Base-by-base conservation (phyloP, 1,140 invertebrate genomes). In the Homarus americanus region DNA sequence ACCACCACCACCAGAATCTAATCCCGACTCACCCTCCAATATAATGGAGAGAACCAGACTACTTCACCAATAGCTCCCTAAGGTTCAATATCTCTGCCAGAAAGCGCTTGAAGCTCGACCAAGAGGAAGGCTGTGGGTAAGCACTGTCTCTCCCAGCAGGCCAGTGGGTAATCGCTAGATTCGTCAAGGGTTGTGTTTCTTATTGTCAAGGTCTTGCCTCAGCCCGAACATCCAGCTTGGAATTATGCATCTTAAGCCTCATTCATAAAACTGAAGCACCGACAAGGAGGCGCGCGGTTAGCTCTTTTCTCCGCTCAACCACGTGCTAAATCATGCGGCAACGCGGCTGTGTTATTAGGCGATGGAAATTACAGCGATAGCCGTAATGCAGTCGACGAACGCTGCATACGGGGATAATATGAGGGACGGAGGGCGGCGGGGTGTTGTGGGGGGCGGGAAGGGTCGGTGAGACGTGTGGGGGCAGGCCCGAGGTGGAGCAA, bases 201-300 rank as follows among this genome's bases (percentile, higher is more conserved):
- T 72, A 88, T 88, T 88, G 86, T 88, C 53, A 49, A 36, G 53
- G 86, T 44, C 86, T 80, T 5, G 76, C 86, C 85, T 44, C 9
- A 12, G 10, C 82, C 63, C 82, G 82, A 72, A n/a, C 36, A 28
- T 24, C 82, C 24, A 72, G 36, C 36, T 32, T 44, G 76, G 38
- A 36, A 88, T 88, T 69, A 88, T 82, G 86, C 76, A 72, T 41
- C 76, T 72, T 17, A 4, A 28, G 49, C 32, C 28, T 20, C 76
- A 88, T 88, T 88, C 86, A 88, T 82, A 80, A 88, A 72, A 41
- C 41, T 34, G 28, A 69, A 34, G 24, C 38, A 72, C 66, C 32
- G 83, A 53, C 66, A 73, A 79, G 86, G 40, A 82, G 58, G 86
- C 10, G 86, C 10, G 79, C 79, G 63, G 49, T 82, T 82, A 82